A percentile compares a stretch with the other conserved stretches of the same genome.
Evolutionary conservation across 2,888 invertebrate species (phyloP).

Genomic region (Lepidochitona cinerea): DNA sequence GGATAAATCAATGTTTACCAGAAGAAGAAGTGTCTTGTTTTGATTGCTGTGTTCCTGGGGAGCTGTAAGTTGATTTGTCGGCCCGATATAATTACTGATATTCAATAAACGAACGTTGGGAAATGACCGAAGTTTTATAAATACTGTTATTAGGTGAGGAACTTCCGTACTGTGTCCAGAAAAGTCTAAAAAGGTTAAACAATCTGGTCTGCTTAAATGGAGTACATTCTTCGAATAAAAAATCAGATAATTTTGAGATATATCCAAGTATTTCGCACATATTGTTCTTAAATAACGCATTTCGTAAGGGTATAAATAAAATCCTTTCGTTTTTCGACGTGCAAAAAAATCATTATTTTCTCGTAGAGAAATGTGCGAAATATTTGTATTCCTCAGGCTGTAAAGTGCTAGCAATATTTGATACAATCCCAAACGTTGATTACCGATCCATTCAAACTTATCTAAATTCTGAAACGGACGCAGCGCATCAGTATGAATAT

Average conservation of each 20-base stretch:
- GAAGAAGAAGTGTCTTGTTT: too few relatives aligned
- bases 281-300: neutral
- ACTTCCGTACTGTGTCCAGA: neutral
- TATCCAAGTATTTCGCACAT: neutral
- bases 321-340: neutral
- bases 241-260: neutral
- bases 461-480: neutral
- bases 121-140: neutral
- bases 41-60: too few relatives aligned
- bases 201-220: neutral
- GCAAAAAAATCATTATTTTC: neutral
- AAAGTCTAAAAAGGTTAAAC: neutral
- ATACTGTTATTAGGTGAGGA: neutral
- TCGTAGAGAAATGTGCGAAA: neutral
- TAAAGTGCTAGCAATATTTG: neutral
- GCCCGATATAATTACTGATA: neutral
- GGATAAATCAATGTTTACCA: neutral
- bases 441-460: neutral
- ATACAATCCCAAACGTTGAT: neutral
- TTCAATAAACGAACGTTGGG: neutral
- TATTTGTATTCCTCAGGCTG: neutral
- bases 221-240: neutral
- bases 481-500: neutral
- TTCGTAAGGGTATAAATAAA: neutral
- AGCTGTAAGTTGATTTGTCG: too few relatives aligned